Percentiles rank a stretch among this genome's conserved stretches.
Conservation (phyloP, 2,113 vertebrate species). For the Clupea harengus region DNA sequence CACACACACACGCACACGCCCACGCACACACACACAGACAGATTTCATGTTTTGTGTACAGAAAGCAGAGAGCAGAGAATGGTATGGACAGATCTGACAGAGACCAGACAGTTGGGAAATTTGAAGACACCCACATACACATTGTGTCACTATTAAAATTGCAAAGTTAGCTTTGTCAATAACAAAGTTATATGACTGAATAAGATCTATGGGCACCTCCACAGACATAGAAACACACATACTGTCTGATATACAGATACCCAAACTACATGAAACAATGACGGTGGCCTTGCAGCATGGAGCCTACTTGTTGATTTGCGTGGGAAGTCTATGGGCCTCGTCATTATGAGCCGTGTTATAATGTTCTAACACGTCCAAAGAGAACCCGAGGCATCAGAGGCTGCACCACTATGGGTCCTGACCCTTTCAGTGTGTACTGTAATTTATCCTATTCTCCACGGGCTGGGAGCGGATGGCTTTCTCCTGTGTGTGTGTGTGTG, state of each 20-base stretch:
- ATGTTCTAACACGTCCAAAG: too few relatives aligned
- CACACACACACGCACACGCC: too few relatives aligned
- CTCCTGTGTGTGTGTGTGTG: constrained; percentile 1
- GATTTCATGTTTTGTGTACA: neutral
- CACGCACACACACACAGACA: too few relatives aligned
- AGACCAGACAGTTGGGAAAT: neutral
- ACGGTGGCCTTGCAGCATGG: too few relatives aligned
- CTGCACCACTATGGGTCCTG: neutral
- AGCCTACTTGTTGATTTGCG: too few relatives aligned
- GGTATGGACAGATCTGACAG: neutral
- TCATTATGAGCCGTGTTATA: too few relatives aligned
- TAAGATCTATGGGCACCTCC: neutral
- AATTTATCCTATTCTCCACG: neutral
- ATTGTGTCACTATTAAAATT: neutral
- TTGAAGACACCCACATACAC: neutral
- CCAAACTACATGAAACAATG: neutral
- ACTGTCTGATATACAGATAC: neutral
- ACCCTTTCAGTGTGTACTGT: neutral
- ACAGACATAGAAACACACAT: neutral
- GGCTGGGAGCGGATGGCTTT: neutral
- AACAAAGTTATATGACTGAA: neutral
- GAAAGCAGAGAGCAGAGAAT: neutral
- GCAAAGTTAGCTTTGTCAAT: neutral
- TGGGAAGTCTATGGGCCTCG: neutral
- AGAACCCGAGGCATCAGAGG: too few relatives aligned